Evolutionary conservation across 2,797 vertebrate genomes (phyloP).

Genomic region (Sebastolobus alascanus): DNA sequence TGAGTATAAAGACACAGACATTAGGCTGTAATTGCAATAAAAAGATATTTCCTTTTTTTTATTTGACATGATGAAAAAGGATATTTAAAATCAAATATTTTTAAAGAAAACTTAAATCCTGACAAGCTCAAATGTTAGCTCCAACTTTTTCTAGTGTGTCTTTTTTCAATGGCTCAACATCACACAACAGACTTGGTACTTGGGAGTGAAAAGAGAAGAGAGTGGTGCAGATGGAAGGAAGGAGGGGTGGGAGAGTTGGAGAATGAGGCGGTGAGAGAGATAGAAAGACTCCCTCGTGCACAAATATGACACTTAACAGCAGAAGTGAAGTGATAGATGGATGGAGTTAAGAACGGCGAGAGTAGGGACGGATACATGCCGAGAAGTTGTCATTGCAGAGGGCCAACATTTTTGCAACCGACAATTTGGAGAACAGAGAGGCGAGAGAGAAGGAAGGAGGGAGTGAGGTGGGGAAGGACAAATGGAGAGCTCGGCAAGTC

Average conservation of each 20-base stretch:
- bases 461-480: slow-evolving; percentile 29
- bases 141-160: slow-evolving; percentile 5
- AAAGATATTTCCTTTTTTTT: background rate
- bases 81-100: background rate
- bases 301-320: slow-evolving; percentile 37
- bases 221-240: slow-evolving; percentile 59
- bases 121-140: slow-evolving; percentile 10
- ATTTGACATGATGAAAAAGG: slow-evolving; percentile 29
- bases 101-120: background rate
- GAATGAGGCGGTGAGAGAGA: slow-evolving; percentile 23
- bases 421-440: slow-evolving; percentile 59
- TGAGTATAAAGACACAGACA: background rate
- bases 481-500: slow-evolving; percentile 64
- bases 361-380: slow-evolving; percentile 24
- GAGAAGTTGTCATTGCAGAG: slow-evolving; percentile 34
- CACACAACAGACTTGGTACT: slow-evolving; percentile 89
- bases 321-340: slow-evolving; percentile 39
- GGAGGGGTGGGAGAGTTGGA: slow-evolving; percentile 25
- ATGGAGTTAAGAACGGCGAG: slow-evolving; percentile 21
- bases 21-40: slow-evolving; percentile 8
- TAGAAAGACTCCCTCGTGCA: slow-evolving; percentile 28
- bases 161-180: slow-evolving; percentile 86
- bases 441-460: slow-evolving; percentile 19
- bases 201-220: slow-evolving; percentile 87
- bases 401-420: slow-evolving; percentile 46